Evolutionary conservation across 2,888 invertebrate genomes (phyloP).

Genomic region (Polydrusus tereticollis): DNA sequence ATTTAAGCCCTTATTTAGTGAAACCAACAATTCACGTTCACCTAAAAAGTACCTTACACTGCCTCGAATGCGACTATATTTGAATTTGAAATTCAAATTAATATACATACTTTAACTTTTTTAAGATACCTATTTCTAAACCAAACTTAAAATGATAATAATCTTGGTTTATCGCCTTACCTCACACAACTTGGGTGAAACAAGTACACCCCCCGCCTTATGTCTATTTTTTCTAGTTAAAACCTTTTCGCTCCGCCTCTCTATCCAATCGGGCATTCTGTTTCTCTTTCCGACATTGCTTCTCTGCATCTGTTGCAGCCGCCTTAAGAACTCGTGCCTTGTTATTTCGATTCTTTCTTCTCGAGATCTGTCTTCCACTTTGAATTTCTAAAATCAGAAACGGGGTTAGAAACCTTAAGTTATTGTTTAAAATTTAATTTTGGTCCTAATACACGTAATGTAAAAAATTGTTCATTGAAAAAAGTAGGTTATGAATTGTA

Average conservation of each 20-base stretch:
- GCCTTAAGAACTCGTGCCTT: slow-evolving; percentile 63
- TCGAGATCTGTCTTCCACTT: slow-evolving; percentile 65
- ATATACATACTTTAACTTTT: no score
- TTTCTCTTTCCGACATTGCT: slow-evolving; percentile 67
- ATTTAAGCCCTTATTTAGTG: no score
- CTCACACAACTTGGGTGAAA: slow-evolving; percentile 57
- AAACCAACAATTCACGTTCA: no score
- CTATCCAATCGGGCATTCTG: slow-evolving; percentile 54
- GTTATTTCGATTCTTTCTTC: slow-evolving; percentile 66
- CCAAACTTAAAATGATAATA: background rate
- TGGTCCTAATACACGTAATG: no score
- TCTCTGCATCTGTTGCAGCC: slow-evolving; percentile 63
- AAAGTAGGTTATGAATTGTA: no score
- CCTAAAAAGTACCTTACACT: no score
- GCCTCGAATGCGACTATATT: no score
- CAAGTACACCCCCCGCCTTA: slow-evolving; percentile 45
- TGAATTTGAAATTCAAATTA: no score
- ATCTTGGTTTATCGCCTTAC: slow-evolving; percentile 13
- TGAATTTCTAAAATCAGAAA: slow-evolving; percentile 59
- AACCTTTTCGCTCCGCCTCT: slow-evolving; percentile 32
- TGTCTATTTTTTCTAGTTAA: slow-evolving; percentile 6
- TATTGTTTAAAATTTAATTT: no score
- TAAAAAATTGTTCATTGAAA: no score
- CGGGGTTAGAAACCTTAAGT: background rate
- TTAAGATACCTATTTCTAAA: no score